phyloP scores from a whole-genome alignment of 2,888 invertebrate genomes.

The Macrophya annulata region DNA sequence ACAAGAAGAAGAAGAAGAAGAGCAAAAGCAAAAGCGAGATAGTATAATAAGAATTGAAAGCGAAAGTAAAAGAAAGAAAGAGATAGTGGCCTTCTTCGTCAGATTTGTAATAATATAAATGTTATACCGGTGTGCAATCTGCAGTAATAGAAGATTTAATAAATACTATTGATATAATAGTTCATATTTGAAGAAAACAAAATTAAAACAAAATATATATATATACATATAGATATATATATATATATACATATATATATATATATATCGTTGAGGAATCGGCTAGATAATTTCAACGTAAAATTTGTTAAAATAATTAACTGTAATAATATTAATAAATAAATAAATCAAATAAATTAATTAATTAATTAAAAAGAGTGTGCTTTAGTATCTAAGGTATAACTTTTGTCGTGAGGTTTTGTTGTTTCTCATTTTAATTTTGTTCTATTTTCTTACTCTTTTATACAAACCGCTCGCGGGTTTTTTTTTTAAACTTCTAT shows the following conservation, averaged over 20 bases:
- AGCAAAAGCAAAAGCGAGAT: constrained; percentile 12
- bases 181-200: constrained; percentile 1
- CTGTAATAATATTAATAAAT: neutral
- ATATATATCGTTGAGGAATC: no score
- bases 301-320: neutral
- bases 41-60: neutral
- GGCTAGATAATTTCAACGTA: neutral
- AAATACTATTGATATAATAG: neutral
- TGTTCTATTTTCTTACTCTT: no score
- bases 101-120: neutral
- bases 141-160: neutral
- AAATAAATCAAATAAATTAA: no score
- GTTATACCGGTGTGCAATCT: neutral
- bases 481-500: no score
- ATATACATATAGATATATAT: no score
- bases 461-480: no score
- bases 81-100: constrained; percentile 19
- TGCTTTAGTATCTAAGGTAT: neutral
- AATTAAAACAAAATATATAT: constrained; percentile 54
- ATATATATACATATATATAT: no score
- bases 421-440: neutral
- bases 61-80: neutral
- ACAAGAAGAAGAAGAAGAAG: neutral
- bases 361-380: no score
- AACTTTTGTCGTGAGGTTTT: neutral